phyloP scores from a whole-genome alignment of 2,888 invertebrate genomes.

The Lycaena phlaeas region DNA sequence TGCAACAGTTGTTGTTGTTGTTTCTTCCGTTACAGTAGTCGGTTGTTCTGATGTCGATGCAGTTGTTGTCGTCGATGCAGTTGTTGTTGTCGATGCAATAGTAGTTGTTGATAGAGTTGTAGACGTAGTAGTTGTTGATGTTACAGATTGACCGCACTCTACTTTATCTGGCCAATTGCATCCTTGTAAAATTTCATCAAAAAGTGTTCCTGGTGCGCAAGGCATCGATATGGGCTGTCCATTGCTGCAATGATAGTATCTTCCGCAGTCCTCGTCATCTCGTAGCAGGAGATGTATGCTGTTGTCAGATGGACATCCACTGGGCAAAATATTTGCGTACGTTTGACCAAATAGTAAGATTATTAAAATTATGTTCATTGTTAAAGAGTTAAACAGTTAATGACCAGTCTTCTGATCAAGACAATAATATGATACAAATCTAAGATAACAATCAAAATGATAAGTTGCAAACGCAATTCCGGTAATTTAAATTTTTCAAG shows the following conservation, averaged over 20 bases:
- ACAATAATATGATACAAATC: background rate
- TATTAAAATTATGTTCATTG: background rate
- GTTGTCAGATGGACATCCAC: background rate
- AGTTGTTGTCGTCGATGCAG: background rate
- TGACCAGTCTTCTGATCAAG: background rate
- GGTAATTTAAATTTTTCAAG: background rate
- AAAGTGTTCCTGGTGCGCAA: background rate
- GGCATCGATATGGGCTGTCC: background rate
- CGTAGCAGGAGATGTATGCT: background rate
- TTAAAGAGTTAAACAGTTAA: background rate
- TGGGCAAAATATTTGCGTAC: background rate
- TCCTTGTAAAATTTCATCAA: background rate
- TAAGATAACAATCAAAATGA: background rate
- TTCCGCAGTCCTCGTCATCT: background rate
- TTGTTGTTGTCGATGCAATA: background rate
- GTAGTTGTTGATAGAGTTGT: background rate
- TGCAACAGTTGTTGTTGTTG: background rate
- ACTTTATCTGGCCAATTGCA: conserved; percentile 1
- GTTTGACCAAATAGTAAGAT: background rate
- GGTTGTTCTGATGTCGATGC: background rate
- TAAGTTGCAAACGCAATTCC: background rate
- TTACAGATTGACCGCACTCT: background rate
- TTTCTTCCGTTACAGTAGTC: background rate
- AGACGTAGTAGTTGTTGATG: background rate
- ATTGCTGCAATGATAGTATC: conserved; percentile 5